Percentiles rank a stretch among this genome's conserved stretches.
phyloP scores from a whole-genome alignment of 2,797 vertebrate species.

The Parauchenoglanis punctatus region DNA sequence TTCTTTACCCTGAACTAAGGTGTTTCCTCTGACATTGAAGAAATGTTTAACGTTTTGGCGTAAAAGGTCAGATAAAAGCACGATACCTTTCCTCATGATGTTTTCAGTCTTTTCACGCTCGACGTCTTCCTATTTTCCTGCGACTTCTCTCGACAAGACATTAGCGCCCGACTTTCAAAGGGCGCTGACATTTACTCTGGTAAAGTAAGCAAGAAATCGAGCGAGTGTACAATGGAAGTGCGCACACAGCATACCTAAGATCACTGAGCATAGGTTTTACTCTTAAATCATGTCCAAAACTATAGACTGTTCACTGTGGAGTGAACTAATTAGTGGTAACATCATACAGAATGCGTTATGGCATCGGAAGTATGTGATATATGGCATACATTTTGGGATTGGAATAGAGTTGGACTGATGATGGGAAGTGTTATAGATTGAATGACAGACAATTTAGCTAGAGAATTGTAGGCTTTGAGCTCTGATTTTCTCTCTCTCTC shows the following conservation, averaged over 20 bases:
- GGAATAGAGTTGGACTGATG: neutral
- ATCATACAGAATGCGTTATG: neutral
- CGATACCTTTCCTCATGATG: neutral
- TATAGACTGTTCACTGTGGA: neutral
- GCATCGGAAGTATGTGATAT: neutral
- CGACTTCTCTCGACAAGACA: neutral
- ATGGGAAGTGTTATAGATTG: no score
- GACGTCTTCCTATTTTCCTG: neutral
- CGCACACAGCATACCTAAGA: constrained; percentile 2
- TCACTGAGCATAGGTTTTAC: neutral
- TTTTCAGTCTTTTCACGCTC: neutral
- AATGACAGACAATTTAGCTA: neutral
- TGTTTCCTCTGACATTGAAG: neutral
- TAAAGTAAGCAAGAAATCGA: constrained; percentile 31
- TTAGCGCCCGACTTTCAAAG: constrained; percentile 19
- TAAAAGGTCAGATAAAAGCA: neutral
- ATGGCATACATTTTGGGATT: no score
- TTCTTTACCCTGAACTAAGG: neutral
- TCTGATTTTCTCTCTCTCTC: neutral
- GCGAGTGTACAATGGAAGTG: constrained; percentile 10
- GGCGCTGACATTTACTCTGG: constrained; percentile 23
- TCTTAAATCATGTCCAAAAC: neutral
- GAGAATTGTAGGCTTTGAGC: neutral
- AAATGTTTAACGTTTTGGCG: neutral
- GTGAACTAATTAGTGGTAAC: neutral